Evolutionary conservation across 2,888 invertebrate species (phyloP), one percentile per base, ranked within the genome.

Genomic region (Trissolcus brochymenae): DNA sequence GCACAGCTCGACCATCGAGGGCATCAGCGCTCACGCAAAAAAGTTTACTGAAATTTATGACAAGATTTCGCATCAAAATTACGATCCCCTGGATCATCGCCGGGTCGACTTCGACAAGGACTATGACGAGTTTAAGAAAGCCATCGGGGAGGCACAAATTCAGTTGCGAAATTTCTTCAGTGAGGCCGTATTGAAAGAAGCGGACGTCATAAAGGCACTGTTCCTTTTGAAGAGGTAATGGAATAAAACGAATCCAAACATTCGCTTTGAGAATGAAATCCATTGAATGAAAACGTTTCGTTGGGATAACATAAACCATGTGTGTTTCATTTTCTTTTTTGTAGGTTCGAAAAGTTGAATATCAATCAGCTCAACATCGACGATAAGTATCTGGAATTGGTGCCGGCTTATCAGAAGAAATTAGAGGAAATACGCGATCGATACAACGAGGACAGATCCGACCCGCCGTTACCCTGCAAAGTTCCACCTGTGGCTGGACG

Each of bases 21-120:
- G 95, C 0, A 94, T 96, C 84, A 95, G 96, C 81, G 91, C 91
- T 61, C 94, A 92, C 84, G 93, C 94, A 0, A 85, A 91, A 2
- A 93, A 92, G 82, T 95, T 96, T 80, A 92, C 92, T 55, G 91
- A 91, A 46, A 91, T 94, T 4, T 93, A 93, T 79, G 91, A 92
- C 73, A 90, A 90, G 19, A 94, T 96, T 59, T 92, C 94, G 4
- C 90, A 92, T 1, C 94, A 95, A 86, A 91, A 92, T 0, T 96
- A 96, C 82, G 95, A 96, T 87, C 93, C 95, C 0, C 88, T 97
- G 49, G 94, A 96, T 87, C 95, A 95, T 86, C 92, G 96, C 82
- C 93, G 92, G 81, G 87, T 90, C 0, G 92, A 93, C 83, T 96
- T 96, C 85, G 94, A 96, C 82, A 91, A 90, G 55, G 96, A 96